Base-by-base conservation (phyloP, 2,113 vertebrate genomes). In the Ciconia boyciana region DNA sequence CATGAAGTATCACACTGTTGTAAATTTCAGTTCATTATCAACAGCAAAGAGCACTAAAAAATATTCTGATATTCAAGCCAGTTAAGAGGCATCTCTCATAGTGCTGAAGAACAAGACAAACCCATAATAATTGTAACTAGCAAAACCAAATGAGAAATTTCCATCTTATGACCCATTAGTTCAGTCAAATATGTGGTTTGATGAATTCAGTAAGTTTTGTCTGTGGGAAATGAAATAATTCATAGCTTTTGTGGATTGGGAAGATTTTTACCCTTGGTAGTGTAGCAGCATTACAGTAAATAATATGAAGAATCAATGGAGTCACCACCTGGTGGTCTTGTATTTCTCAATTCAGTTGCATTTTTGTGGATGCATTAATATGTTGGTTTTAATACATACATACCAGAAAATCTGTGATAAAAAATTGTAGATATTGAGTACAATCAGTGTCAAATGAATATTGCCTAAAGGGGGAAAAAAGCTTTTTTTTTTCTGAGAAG, bases 301-400 rank as follows among this genome's bases (percentile, higher is more conserved):
- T 74, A 81, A 74, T 51, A 41, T 2, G 16, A 76, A 54, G 26
- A 90, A 75, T 58, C 41, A 75, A 20, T 41, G 20, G 11, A 76
- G 6, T 87, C 0, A 0, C 17, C 29, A 5, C 25, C 82, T 76
- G 13, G 7, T 72, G 18, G 6, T 62, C 31, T 49, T 83, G 26
- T 51, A 28, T 85, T 76, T 62, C 7, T 66, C 20, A 72, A 18
- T 61, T 76, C 43, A 70, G 12, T 20, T 78, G 36, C 54, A 49
- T 52, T 90, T 85, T 65, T 78, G 32, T 65, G 36, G 62, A 72
- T 41, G 17, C 9, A 64, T 55, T 41, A 77, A 52, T 91, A 26
- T 25, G 8, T 43, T 68, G 7, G 5, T 17, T 94, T 84, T 76
- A 82, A 68, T 79, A 83, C 20, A 55, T 44, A 29, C 2, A 6